A percentile compares a stretch with the other conserved stretches of the same genome.
phyloP scores from a whole-genome alignment of 2,113 vertebrate species.

The Strix uralensis region DNA sequence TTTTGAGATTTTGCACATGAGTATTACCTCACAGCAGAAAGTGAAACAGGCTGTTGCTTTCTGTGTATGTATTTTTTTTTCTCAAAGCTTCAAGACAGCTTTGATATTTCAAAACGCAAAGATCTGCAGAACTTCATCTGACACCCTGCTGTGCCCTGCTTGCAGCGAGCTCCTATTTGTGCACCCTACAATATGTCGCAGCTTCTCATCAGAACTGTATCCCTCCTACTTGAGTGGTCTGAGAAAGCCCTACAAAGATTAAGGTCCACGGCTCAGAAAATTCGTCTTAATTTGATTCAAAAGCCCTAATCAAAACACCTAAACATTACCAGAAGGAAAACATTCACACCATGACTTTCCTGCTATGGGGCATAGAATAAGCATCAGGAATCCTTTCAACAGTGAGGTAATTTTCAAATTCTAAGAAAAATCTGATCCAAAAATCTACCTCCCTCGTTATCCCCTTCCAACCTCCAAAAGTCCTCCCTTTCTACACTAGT shows the following conservation, averaged over 20 bases:
- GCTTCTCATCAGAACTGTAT: neutral
- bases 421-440: neutral
- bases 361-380: neutral
- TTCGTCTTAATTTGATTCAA: neutral
- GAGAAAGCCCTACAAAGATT: neutral
- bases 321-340: neutral
- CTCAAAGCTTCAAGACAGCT: neutral
- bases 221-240: neutral
- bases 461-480: neutral
- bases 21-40: neutral
- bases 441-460: neutral
- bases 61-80: neutral
- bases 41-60: neutral
- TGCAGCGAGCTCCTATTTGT: neutral
- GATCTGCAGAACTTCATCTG: neutral
- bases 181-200: neutral
- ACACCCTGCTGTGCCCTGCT: neutral
- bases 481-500: neutral
- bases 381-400: neutral
- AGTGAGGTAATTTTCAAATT: neutral
- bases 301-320: neutral
- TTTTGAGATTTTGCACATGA: neutral
- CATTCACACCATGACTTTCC: neutral
- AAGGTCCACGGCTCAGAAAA: neutral
- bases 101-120: neutral